Conservation (phyloP, 2,113 vertebrate genomes). For the Meles meles region DNA sequence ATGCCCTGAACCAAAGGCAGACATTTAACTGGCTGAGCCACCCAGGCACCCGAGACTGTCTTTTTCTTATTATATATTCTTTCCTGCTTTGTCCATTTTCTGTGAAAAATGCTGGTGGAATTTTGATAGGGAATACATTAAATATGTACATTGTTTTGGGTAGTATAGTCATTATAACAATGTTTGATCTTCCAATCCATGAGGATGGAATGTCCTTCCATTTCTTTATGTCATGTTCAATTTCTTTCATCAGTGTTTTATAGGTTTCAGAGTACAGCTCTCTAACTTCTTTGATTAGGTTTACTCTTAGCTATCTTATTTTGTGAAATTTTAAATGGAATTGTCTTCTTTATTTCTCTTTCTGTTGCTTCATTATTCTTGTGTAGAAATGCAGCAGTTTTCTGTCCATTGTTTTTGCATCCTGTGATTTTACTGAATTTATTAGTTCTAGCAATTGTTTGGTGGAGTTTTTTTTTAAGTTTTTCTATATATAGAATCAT, state of each 20-base stretch:
- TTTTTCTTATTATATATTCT: background rate
- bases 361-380: background rate
- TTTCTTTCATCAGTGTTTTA: background rate
- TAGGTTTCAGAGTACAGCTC: background rate
- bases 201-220: background rate
- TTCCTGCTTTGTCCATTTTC: background rate
- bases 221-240: background rate
- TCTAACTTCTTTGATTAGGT: background rate
- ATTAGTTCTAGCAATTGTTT: background rate
- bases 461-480: background rate
- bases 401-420: background rate
- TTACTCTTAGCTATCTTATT: background rate
- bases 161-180: background rate
- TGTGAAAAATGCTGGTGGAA: background rate
- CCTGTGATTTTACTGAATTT: background rate
- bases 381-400: background rate
- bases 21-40: too few relatives aligned
- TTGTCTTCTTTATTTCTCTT: background rate
- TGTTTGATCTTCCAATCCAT: background rate
- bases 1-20: too few relatives aligned
- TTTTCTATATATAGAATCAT: background rate
- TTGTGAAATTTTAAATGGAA: background rate
- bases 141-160: background rate
- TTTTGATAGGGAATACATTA: background rate
- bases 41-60: background rate